These are phyloP conservation scores for Trichomalopsis sarcophagae DNA, from an alignment of 1,140 invertebrate genomes.

Conservation along the genomic window DNA sequence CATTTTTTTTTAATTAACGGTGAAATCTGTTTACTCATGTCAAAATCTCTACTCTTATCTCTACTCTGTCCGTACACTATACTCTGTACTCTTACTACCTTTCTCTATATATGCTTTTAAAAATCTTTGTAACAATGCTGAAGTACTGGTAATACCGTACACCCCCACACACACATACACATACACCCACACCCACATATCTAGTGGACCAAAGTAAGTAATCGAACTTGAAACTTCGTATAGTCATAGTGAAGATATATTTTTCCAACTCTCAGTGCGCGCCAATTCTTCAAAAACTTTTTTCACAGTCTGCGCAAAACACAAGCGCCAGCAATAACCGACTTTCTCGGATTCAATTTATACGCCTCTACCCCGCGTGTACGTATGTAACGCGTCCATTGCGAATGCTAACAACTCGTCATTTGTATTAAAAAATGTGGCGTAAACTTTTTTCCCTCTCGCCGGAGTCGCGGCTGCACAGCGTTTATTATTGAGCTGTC, in stretches of 20 bases:
- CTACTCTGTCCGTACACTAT: background rate
- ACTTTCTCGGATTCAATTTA: background rate
- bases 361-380: background rate
- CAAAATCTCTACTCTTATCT: background rate
- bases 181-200: background rate
- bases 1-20: background rate
- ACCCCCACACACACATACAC: background rate
- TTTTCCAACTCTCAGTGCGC: background rate
- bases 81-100: background rate
- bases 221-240: too few species aligned
- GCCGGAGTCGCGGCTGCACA: background rate
- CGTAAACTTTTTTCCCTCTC: background rate
- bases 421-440: background rate
- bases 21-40: background rate
- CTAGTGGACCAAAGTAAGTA: background rate
- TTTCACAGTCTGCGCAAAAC: too few species aligned
- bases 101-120: background rate
- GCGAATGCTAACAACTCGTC: background rate
- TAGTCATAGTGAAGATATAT: too few species aligned
- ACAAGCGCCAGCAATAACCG: background rate
- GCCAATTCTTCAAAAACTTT: background rate
- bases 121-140: background rate
- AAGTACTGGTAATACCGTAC: background rate
- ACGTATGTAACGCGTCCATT: background rate
- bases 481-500: too few species aligned